phyloP scores from a whole-genome alignment of 2,113 vertebrate genomes.

The Oceanodroma tethys region DNA sequence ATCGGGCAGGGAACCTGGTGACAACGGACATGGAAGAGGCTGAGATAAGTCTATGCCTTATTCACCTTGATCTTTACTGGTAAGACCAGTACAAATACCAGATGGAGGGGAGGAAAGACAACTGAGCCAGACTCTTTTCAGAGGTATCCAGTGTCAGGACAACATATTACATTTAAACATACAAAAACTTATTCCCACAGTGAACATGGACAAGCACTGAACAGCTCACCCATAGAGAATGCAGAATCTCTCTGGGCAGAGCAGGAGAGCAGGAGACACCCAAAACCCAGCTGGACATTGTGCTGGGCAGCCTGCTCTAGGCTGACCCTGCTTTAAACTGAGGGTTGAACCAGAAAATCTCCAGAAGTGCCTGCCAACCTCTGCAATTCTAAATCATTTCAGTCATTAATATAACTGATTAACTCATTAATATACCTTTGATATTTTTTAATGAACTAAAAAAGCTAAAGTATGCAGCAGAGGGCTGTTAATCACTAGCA shows the following conservation, averaged over 20 bases:
- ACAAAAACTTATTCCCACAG: not conserved
- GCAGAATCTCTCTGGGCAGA: not conserved
- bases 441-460: not conserved
- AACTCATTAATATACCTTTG: not conserved
- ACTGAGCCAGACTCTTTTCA: not conserved
- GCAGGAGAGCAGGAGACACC: not conserved
- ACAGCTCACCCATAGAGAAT: rapidly evolving
- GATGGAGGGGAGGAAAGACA: not conserved
- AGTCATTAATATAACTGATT: not conserved
- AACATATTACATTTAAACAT: not conserved
- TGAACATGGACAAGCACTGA: not conserved
- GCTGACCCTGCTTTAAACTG: not conserved
- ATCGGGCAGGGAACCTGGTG: not conserved
- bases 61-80: not conserved
- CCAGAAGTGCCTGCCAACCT: not conserved
- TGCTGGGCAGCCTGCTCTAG: not conserved
- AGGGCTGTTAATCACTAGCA: not conserved
- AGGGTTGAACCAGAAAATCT: not conserved
- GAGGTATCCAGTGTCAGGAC: not conserved
- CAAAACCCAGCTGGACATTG: not conserved
- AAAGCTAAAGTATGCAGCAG: not conserved
- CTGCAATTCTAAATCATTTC: not conserved
- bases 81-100: not conserved
- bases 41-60: not conserved
- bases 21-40: not conserved